Conservation (phyloP, 2,888 invertebrate species). For the Mythimna loreyi region DNA sequence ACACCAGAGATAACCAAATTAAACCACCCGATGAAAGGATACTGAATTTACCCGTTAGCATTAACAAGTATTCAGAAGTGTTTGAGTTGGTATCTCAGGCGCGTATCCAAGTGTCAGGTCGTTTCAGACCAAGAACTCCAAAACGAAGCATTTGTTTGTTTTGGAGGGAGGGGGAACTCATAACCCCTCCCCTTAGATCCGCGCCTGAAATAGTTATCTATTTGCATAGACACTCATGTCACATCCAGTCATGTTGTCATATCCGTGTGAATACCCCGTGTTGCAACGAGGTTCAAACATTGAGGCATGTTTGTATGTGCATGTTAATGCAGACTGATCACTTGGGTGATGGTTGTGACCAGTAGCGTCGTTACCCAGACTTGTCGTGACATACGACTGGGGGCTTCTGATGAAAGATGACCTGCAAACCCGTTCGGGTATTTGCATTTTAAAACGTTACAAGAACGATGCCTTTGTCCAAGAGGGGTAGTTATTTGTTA, state of each 20-base stretch:
- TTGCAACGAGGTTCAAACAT: not conserved
- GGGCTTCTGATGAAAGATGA: constrained; percentile 4
- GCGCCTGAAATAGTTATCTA: constrained; percentile 39
- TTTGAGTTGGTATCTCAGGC: constrained; percentile 7
- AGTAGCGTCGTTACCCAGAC: constrained; percentile 18
- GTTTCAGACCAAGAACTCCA: constrained; percentile 20
- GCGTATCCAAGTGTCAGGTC: constrained; percentile 35
- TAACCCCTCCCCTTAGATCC: constrained; percentile 29
- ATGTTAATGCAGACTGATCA: constrained; percentile 1
- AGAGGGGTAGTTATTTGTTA: constrained; percentile 1
- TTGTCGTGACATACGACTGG: constrained; percentile 9
- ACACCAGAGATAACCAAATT: constrained; percentile 6
- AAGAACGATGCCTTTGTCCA: constrained; percentile 21
- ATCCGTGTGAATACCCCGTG: constrained; percentile 1
- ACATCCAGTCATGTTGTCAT: constrained; percentile 16
- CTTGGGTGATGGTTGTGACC: not conserved
- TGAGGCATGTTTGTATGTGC: constrained; percentile 3
- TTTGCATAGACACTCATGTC: constrained; percentile 15
- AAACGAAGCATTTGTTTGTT: constrained; percentile 20
- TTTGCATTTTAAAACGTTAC: constrained; percentile 25
- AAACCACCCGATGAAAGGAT: no score
- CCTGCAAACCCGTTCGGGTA: constrained; percentile 3
- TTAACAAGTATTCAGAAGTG: not conserved
- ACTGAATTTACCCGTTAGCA: no score
- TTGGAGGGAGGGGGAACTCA: constrained; percentile 24